phyloP scores from a whole-genome alignment of 2,888 invertebrate species.

The Tuberolachnus salignus region DNA sequence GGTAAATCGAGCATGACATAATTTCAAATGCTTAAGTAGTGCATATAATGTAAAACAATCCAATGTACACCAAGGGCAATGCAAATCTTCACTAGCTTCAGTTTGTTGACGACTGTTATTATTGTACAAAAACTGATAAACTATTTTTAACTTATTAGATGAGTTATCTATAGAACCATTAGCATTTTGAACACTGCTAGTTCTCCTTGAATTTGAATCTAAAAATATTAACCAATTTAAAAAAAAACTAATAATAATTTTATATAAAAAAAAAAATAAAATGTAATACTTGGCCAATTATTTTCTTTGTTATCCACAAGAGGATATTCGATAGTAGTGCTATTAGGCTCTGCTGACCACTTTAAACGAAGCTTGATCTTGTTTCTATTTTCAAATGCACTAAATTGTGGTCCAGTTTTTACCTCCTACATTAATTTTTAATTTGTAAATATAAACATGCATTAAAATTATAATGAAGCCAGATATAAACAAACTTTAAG shows the following conservation, averaged over 20 bases:
- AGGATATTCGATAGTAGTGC: slow-evolving; percentile 24
- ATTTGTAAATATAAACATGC: background rate
- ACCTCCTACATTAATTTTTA: slow-evolving; percentile 38
- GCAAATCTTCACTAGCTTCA: slow-evolving; percentile 89
- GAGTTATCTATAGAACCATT: slow-evolving; percentile 46
- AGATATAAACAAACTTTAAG: slow-evolving; percentile 65
- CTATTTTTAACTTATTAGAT: slow-evolving; percentile 74
- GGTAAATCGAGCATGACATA: slow-evolving; percentile 91
- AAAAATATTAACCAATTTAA: slow-evolving; percentile 3
- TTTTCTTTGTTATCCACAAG: slow-evolving; percentile 54
- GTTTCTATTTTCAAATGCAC: slow-evolving; percentile 47
- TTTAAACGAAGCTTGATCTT: slow-evolving; percentile 52
- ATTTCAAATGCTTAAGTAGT: slow-evolving; percentile 88
- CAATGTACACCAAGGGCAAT: slow-evolving; percentile 91
- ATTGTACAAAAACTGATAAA: slow-evolving; percentile 95
- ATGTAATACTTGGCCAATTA: slow-evolving; percentile 50
- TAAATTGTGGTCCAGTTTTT: slow-evolving; percentile 47
- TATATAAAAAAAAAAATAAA: background rate
- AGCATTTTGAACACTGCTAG: slow-evolving; percentile 48
- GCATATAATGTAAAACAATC: slow-evolving; percentile 88
- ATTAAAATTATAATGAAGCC: background rate
- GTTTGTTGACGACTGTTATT: slow-evolving; percentile 94
- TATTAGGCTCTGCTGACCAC: slow-evolving; percentile 53
- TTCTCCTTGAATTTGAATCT: slow-evolving; percentile 49
- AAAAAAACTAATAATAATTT: slow-evolving; percentile 15